Base-by-base conservation (phyloP, 2,113 vertebrate genomes). In the Amazona vittata region DNA sequence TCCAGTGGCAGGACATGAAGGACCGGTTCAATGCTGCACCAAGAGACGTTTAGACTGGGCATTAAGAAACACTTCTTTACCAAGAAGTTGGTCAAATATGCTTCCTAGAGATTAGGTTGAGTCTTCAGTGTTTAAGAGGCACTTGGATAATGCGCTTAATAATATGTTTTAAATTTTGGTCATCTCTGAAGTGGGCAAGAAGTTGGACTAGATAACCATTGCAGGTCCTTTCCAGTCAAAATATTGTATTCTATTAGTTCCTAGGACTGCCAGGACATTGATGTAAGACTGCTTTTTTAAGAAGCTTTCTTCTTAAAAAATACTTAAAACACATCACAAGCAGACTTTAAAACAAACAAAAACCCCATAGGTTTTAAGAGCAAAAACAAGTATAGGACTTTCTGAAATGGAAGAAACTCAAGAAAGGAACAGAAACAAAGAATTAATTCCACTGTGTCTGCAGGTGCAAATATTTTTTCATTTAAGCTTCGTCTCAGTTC, bases 321-420 rank as follows among this genome's bases (percentile, higher is more conserved):
- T 22, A 9, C 8, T 24, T 22, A 14, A 65, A 62, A 70, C 4
- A 0, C 16, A 50, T 15, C 14, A 53, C 0, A 0, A 82, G 8
- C 6, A 64, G 24, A 53, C 5, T 50, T 68, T 3, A 17, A 50
- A 76, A 37, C 10, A 62, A 69, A 44, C 47, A n/a, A 24, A 15
- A 17, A 15, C 9, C 22, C n/a, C n/a, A 60, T 21, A 4, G 5
- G 31, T 15, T 75, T 67, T 71, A 13, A 15, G 21, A 50, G 4
- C 18, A 73, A 37, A 92, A 84, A 12, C 3, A 65, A 65, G 9
- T 16, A 14, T 52, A 65, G 52, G 17, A 33, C 10, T 67, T 92
- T 79, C 46, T 76, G 35, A 76, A 64, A 26, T 68, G 19, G 11
- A 79, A 82, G 26, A 78, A 90, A 82, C 14, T 28, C 26, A 68